phyloP scores from a whole-genome alignment of 1,140 invertebrate genomes.

The Schlechtendalia chinensis region DNA sequence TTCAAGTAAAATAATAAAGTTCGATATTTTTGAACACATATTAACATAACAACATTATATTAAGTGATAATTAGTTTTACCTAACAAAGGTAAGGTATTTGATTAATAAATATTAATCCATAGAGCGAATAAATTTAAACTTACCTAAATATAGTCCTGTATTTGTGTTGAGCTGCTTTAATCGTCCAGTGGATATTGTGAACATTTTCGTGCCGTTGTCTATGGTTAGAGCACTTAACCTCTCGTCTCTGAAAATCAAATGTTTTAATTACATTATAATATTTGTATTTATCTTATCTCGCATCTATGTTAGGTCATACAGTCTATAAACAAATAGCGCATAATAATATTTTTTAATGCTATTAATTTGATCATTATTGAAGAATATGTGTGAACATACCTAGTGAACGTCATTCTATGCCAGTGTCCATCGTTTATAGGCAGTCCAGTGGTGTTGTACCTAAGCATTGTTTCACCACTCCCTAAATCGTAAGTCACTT shows the following conservation, averaged over 20 bases:
- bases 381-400: conserved; percentile 59
- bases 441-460: conserved; percentile 74
- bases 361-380: no score
- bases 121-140: conserved; percentile 52
- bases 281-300: no score
- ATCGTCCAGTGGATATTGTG: conserved; percentile 75
- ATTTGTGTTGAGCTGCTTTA: conserved; percentile 81
- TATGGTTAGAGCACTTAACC: conserved; percentile 69
- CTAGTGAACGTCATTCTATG: conserved; percentile 83
- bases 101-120: no score
- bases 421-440: conserved; percentile 87
- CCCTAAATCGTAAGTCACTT: conserved; percentile 72
- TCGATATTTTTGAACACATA: no score
- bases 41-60: no score
- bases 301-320: no score
- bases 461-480: conserved; percentile 75
- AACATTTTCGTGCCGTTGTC: conserved; percentile 77
- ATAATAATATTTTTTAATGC: no score
- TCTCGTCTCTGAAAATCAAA: conserved; percentile 42
- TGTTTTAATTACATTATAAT: no score
- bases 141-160: conserved; percentile 82
- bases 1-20: no score
- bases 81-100: no score
- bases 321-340: no score
- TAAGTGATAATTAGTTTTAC: no score